These are phyloP conservation scores for Macaria notata DNA, from an alignment of 2,888 invertebrate species.

Conservation along the genomic window DNA sequence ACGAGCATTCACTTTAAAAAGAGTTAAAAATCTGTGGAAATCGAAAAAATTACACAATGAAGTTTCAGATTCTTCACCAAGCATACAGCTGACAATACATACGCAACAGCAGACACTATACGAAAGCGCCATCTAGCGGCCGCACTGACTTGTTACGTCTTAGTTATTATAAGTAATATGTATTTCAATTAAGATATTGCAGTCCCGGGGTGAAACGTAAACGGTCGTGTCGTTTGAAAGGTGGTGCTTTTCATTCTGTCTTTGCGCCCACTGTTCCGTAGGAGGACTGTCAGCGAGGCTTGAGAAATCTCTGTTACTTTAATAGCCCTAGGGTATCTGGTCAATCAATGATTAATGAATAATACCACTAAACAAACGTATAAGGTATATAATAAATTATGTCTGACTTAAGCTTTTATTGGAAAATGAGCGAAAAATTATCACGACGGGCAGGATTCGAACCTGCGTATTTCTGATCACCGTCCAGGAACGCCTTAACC, in stretches of 20 bases:
- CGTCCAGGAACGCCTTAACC: too few species aligned
- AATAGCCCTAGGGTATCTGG: too few species aligned
- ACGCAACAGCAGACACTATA: constrained; percentile 11
- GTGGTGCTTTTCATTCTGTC: constrained; percentile 14
- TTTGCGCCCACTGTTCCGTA: constrained; percentile 18
- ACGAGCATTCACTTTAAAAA: too few species aligned
- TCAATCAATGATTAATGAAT: too few species aligned
- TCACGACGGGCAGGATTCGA: too few species aligned
- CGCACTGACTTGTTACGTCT: constrained; percentile 15
- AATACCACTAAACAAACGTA: too few species aligned
- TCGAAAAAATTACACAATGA: too few species aligned
- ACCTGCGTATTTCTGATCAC: too few species aligned
- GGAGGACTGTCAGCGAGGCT: constrained; percentile 15
- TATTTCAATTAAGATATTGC: constrained; percentile 31
- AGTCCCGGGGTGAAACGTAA: constrained; percentile 26
- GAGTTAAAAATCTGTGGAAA: too few species aligned
- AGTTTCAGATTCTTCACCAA: background rate
- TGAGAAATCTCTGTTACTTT: background rate
- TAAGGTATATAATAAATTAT: too few species aligned
- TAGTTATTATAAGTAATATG: constrained; percentile 22
- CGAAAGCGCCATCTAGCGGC: constrained; percentile 6
- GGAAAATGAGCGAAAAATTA: too few species aligned
- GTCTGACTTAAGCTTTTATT: too few species aligned
- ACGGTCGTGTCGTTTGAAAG: constrained; percentile 19
- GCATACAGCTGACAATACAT: constrained; percentile 14